Base-by-base conservation (phyloP, 2,797 vertebrate genomes). In the Alca torda region DNA sequence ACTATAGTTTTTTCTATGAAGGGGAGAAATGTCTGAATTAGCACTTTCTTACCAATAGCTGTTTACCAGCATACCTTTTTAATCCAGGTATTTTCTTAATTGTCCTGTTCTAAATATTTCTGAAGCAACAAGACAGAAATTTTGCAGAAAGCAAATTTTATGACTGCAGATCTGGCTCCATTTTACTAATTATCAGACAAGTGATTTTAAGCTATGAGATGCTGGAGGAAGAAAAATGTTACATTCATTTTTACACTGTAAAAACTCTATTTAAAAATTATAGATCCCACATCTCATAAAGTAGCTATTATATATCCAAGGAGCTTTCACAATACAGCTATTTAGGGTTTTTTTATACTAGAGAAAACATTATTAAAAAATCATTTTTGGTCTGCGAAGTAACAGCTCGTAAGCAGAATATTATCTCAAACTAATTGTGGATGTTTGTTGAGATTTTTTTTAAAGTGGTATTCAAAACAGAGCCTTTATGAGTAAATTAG, bases 121-220 rank as follows among this genome's bases (percentile, higher is more conserved):
- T 45, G 25, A 95, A 94, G 50, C 35, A 91, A 87, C 64, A 85
- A 65, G 90, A 93, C 48, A 88, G 76, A 91, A 94, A 85, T 86
- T 87, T 61, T 88, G 77, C 89, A 96, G 82, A 95, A 96, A 97
- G 84, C 68, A 80, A 65, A 60, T 90, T 95, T 81, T 90, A 30
- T 39, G 70, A 63, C 81, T 89, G 89, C 12, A 11, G 60, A 90
- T 74, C 64, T 87, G 57, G 81, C 43, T 67, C 37, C 68, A 83
- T 46, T 92, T 84, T 92, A 84, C 91, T 95, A 96, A 96, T 96
- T 95, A 96, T 54, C 74, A 94, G 75, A 83, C 39, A 90, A 81
- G 80, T 45, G 64, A 90, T 92, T 94, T 92, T 89, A 93, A 95
- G 70, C n/a, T 79, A 67, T 15, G 53, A 95, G 60, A 84, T 35